phyloP scores from a whole-genome alignment of 2,113 vertebrate genomes.

The Sceloporus undulatus region DNA sequence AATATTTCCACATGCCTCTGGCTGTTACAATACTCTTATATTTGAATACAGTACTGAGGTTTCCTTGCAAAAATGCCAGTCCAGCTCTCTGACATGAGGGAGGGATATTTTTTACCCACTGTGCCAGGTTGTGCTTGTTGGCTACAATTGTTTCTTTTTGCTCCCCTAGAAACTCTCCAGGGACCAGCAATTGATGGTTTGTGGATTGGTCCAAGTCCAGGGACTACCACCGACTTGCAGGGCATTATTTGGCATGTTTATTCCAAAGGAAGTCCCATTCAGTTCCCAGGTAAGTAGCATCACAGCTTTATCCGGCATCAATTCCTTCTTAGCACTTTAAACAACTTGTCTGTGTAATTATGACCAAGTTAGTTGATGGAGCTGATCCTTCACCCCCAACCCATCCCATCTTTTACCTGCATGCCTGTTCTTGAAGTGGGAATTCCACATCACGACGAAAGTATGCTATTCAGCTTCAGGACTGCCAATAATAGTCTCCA shows the following conservation, averaged over 20 bases:
- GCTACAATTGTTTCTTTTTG: neutral
- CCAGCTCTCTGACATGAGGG: too few relatives aligned
- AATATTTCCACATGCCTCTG: neutral
- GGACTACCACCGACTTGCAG: neutral
- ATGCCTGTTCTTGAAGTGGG: neutral
- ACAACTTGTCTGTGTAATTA: slow-evolving; percentile 52
- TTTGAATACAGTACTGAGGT: neutral
- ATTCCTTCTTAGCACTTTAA: neutral
- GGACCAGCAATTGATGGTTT: neutral
- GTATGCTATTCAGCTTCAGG: neutral
- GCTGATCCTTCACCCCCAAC: slow-evolving; percentile 15
- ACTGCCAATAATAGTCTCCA: neutral
- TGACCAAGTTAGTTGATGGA: slow-evolving; percentile 28
- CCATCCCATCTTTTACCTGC: slow-evolving; percentile 38
- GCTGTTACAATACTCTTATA: neutral
- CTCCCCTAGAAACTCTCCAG: neutral
- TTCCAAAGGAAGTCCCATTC: neutral
- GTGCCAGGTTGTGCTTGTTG: too few relatives aligned
- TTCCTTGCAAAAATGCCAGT: neutral
- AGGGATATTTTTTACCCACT: neutral
- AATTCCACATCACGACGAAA: neutral
- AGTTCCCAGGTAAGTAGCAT: neutral
- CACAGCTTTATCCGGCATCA: neutral
- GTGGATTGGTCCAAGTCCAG: too few relatives aligned
- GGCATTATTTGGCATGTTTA: neutral